Evolutionary conservation across 2,797 vertebrate species (phyloP).

Genomic region (Uromys caudimaculatus): DNA sequence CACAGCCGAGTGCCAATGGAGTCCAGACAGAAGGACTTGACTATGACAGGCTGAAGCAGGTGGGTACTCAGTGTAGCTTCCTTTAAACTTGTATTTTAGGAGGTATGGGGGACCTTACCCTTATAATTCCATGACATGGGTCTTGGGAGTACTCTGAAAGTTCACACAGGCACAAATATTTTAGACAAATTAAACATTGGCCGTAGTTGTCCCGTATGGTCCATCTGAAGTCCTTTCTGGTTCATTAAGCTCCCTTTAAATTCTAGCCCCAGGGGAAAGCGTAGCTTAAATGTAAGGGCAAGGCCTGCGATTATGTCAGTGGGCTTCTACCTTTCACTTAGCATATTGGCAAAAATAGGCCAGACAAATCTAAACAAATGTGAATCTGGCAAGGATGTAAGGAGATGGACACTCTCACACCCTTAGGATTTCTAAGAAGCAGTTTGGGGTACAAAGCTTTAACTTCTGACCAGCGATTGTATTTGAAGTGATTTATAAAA

Average conservation of each 20-base stretch:
- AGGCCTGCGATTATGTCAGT: neutral
- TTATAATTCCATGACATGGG: neutral
- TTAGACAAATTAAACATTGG: neutral
- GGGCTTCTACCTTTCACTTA: neutral
- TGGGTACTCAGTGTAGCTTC: slow-evolving; percentile 69
- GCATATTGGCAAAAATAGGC: neutral
- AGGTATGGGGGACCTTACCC: accelerated
- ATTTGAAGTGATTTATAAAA: slow-evolving; percentile 12
- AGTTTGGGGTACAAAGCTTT: neutral
- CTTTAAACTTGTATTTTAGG: neutral
- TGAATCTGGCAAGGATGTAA: neutral
- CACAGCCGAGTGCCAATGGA: slow-evolving; percentile 97
- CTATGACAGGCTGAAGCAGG: slow-evolving; percentile 99
- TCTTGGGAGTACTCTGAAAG: neutral
- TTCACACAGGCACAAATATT: neutral
- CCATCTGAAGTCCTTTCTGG: neutral
- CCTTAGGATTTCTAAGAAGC: neutral
- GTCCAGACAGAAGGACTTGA: slow-evolving; percentile 96
- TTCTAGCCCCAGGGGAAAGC: neutral
- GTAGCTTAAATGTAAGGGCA: neutral
- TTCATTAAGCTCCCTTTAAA: neutral
- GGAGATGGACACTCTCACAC: neutral
- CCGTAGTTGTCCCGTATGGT: accelerated
- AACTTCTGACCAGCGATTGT: slow-evolving; percentile 12
- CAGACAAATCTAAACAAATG: neutral